phyloP scores from a whole-genome alignment of 2,113 vertebrate species.

The Jacana jacana region DNA sequence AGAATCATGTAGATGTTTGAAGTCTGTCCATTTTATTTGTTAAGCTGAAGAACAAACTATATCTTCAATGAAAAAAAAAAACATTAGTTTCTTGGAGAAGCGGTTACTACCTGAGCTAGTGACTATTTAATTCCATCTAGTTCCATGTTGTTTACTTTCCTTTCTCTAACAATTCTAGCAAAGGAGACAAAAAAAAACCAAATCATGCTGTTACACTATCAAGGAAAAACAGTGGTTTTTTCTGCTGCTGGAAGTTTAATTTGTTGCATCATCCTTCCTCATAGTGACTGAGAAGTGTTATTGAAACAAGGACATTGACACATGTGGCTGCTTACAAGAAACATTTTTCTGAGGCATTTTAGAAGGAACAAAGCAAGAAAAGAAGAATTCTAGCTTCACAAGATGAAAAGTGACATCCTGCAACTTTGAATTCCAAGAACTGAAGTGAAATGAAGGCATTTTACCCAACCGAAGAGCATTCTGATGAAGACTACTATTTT shows the following conservation, averaged over 20 bases:
- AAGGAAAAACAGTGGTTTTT: neutral
- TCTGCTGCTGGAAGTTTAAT: neutral
- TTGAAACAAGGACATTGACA: neutral
- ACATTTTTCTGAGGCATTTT: neutral
- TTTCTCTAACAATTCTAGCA: neutral
- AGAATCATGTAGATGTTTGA: neutral
- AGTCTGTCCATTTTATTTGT: neutral
- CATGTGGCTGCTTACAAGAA: neutral
- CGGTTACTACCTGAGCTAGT: neutral
- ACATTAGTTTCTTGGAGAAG: neutral
- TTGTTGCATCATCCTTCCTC: neutral
- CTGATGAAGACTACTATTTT: neutral
- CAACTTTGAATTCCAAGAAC: neutral
- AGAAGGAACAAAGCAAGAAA: neutral
- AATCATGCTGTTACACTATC: neutral
- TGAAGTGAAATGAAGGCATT: neutral
- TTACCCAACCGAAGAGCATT: neutral
- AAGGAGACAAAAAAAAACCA: neutral
- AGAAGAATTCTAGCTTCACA: neutral
- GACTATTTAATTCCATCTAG: neutral
- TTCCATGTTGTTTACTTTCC: neutral
- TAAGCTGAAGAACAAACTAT: neutral
- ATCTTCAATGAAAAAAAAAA: neutral
- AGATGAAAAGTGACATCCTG: neutral
- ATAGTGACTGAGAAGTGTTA: neutral